A percentile compares a stretch with the other conserved stretches of the same genome.
phyloP scores from a whole-genome alignment of 2,888 invertebrate species.

The Cerastis leucographa region DNA sequence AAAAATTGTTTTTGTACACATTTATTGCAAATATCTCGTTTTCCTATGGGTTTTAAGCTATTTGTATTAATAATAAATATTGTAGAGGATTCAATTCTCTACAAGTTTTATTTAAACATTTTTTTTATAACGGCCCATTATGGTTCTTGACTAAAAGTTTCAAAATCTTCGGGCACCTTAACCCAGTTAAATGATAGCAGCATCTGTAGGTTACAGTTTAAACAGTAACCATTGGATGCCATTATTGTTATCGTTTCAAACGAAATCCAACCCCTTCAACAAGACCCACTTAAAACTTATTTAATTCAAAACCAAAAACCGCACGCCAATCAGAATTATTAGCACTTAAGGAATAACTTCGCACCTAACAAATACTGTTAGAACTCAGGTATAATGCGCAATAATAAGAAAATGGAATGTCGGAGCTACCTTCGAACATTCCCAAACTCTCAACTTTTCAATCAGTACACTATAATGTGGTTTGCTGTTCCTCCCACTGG shows the following conservation, averaged over 20 bases:
- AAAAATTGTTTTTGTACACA: no score
- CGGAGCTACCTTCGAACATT: constrained; percentile 30
- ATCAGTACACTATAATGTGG: constrained; percentile 60
- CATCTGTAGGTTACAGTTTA: not conserved
- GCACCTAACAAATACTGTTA: constrained; percentile 19
- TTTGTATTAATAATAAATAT: no score
- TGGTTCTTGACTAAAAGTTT: not conserved
- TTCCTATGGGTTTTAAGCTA: no score
- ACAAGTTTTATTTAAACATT: no score
- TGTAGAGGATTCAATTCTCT: no score
- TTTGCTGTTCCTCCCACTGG: constrained; percentile 41
- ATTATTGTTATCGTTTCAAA: not conserved
- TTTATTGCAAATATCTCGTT: no score
- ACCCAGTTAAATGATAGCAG: not conserved
- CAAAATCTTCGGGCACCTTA: not conserved
- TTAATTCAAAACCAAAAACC: constrained; percentile 35
- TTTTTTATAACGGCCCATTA: not conserved
- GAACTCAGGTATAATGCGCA: constrained; percentile 10
- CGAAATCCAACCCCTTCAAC: not conserved
- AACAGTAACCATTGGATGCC: not conserved
- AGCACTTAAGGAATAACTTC: constrained; percentile 16
- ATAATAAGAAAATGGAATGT: constrained; percentile 48
- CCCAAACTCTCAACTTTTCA: constrained; percentile 59
- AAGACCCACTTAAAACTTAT: constrained; percentile 26
- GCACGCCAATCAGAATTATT: constrained; percentile 20